phyloP scores from a whole-genome alignment of 1,140 invertebrate species.

The Prorops nasuta region DNA sequence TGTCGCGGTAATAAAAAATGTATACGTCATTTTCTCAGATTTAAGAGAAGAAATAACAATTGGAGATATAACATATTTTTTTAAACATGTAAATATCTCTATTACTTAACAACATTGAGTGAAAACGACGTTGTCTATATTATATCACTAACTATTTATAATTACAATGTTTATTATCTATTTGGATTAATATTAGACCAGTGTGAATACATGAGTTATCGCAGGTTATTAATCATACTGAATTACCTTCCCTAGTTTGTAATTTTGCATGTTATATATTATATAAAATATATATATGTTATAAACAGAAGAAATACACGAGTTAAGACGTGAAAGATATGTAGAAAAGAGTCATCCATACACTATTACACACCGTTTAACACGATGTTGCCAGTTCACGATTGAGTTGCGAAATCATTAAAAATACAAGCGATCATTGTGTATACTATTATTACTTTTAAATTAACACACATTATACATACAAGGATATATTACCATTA shows the following conservation, averaged over 20 bases:
- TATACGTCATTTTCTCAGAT: too few relatives aligned
- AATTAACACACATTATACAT: slow-evolving; percentile 34
- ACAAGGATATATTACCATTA: slow-evolving; percentile 44
- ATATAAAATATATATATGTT: slow-evolving; percentile 17
- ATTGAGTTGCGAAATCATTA: slow-evolving; percentile 24
- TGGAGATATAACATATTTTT: background rate
- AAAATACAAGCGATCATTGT: slow-evolving; percentile 27
- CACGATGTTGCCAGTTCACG: slow-evolving; percentile 19
- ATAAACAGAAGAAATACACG: slow-evolving; percentile 8
- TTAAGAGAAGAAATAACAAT: slow-evolving; percentile 1
- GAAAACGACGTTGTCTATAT: slow-evolving; percentile 11
- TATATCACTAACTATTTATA: slow-evolving; percentile 18
- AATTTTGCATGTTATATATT: slow-evolving; percentile 37
- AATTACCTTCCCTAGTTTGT: slow-evolving; percentile 34
- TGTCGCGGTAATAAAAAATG: too few relatives aligned
- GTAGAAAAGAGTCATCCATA: slow-evolving; percentile 22
- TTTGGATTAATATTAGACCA: slow-evolving; percentile 25
- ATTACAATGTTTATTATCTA: slow-evolving; percentile 23
- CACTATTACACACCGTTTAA: slow-evolving; percentile 16
- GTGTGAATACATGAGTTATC: slow-evolving; percentile 26
- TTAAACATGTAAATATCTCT: too few relatives aligned
- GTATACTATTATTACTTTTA: slow-evolving; percentile 38
- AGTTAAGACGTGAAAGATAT: slow-evolving; percentile 12
- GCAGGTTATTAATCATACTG: slow-evolving; percentile 22
- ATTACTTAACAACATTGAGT: slow-evolving; percentile 38